phyloP scores from a whole-genome alignment of 1,140 invertebrate species.

The Paracyclopina nana region DNA sequence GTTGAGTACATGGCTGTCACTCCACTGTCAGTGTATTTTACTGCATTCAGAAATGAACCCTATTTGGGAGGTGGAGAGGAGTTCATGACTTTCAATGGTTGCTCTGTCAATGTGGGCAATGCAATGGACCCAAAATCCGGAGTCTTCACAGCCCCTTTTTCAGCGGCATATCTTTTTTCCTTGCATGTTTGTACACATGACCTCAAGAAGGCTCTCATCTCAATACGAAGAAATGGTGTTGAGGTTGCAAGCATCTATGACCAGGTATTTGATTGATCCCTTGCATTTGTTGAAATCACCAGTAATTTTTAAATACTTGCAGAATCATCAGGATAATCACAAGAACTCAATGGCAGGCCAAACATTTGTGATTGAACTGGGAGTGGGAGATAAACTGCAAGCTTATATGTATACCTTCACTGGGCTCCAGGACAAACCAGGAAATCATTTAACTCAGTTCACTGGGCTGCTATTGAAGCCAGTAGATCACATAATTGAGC shows the following conservation, averaged over 20 bases:
- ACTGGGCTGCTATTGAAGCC: conserved; percentile 13
- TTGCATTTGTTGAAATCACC: too few relatives aligned
- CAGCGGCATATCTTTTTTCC: conserved; percentile 5
- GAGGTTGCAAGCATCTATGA: conserved; percentile 14
- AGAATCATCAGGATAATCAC: conserved; percentile 16
- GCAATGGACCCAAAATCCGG: conserved; percentile 10
- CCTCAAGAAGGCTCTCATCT: conserved; percentile 15
- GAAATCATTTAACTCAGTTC: conserved; percentile 15
- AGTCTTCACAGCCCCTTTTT: conserved; percentile 6
- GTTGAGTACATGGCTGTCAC: neutral
- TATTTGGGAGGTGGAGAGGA: conserved; percentile 14
- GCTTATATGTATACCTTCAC: conserved; percentile 15
- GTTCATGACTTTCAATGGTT: conserved; percentile 12
- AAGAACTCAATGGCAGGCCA: conserved; percentile 15
- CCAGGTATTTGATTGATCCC: too few relatives aligned
- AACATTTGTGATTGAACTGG: conserved; percentile 3
- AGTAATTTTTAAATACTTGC: too few relatives aligned
- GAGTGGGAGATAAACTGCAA: conserved; percentile 10
- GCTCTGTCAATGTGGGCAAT: conserved; percentile 7
- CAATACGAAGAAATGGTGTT: conserved; percentile 13
- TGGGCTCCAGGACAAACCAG: conserved; percentile 12
- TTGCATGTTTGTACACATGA: conserved; percentile 14
- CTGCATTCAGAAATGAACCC: conserved; percentile 7
- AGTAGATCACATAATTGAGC: too few relatives aligned
- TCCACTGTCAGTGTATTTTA: conserved; percentile 14